These are phyloP conservation scores for Protobothrops mucrosquamatus DNA, from an alignment of 2,113 vertebrate genomes.

Conservation along the genomic window DNA sequence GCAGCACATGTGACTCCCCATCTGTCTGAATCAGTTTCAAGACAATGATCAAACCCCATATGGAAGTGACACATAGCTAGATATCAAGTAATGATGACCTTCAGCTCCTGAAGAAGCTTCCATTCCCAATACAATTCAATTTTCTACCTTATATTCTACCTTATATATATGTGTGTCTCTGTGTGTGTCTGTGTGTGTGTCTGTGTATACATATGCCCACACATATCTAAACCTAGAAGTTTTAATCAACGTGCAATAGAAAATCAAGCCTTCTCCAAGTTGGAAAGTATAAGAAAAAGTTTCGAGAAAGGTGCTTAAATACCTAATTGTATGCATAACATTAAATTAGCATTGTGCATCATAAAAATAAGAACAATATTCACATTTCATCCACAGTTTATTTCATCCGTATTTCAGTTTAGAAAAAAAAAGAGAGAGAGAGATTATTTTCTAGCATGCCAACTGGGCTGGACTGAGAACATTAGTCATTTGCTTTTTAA, in stretches of 20 bases:
- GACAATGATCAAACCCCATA: constrained; percentile 55
- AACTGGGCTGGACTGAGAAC: not conserved
- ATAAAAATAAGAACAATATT: not conserved
- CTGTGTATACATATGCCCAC: not conserved
- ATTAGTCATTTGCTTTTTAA: not conserved
- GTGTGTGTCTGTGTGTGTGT: too few relatives aligned
- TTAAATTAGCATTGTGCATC: not conserved
- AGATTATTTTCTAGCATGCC: not conserved
- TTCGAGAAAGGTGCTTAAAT: not conserved
- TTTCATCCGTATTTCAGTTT: not conserved
- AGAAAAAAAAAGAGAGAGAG: not conserved
- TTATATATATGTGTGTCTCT: too few relatives aligned
- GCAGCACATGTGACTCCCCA: constrained; percentile 47
- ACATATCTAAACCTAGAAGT: not conserved
- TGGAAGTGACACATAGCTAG: constrained; percentile 56
- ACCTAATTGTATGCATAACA: not conserved
- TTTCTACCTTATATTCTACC: not conserved
- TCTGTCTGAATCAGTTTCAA: constrained; percentile 60
- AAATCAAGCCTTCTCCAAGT: not conserved
- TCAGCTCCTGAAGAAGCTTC: constrained; percentile 24
- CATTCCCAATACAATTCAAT: not conserved
- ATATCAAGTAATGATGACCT: constrained; percentile 53
- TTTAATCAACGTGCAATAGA: not conserved
- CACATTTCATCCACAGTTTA: not conserved
- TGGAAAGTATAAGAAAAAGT: not conserved